phyloP scores from a whole-genome alignment of 2,797 vertebrate species.

The Chelon auratus region DNA sequence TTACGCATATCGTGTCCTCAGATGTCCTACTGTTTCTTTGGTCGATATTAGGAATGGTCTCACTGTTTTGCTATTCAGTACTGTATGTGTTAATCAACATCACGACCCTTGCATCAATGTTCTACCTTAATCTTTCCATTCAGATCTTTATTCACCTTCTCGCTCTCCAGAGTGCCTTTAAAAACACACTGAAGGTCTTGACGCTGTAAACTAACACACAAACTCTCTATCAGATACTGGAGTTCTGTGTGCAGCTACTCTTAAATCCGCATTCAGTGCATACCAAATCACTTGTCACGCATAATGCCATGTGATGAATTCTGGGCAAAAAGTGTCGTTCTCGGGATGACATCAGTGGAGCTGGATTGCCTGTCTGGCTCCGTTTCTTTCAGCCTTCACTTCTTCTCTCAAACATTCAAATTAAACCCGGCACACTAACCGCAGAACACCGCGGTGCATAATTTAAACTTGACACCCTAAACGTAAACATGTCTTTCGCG shows the following conservation, averaged over 20 bases:
- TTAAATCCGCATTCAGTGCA: slow-evolving; percentile 61
- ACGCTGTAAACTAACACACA: slow-evolving; percentile 61
- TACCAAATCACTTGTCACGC: slow-evolving; percentile 67
- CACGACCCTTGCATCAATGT: slow-evolving; percentile 32
- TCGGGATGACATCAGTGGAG: slow-evolving; percentile 72
- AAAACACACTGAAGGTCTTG: slow-evolving; percentile 45
- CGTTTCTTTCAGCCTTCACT: slow-evolving; percentile 64
- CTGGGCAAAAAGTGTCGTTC: slow-evolving; percentile 46
- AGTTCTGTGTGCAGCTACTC: slow-evolving; percentile 49
- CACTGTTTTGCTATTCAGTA: slow-evolving; percentile 26
- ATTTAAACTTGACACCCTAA: slow-evolving; percentile 81
- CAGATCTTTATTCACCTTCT: slow-evolving; percentile 32
- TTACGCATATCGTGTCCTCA: slow-evolving; percentile 54
- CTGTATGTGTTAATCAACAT: slow-evolving; percentile 27
- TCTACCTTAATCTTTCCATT: slow-evolving; percentile 44
- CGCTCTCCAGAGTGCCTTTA: slow-evolving; percentile 37
- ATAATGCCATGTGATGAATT: slow-evolving; percentile 68
- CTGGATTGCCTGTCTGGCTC: slow-evolving; percentile 68
- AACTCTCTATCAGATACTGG: slow-evolving; percentile 45
- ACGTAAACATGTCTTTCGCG: slow-evolving; percentile 78
- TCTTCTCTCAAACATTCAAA: slow-evolving; percentile 73
- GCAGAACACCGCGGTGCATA: slow-evolving; percentile 69
- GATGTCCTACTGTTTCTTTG: slow-evolving; percentile 39
- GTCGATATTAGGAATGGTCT: slow-evolving; percentile 38
- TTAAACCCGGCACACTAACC: slow-evolving; percentile 71